Conservation (phyloP, 2,888 invertebrate genomes). For the Acanthopleura granulata region DNA sequence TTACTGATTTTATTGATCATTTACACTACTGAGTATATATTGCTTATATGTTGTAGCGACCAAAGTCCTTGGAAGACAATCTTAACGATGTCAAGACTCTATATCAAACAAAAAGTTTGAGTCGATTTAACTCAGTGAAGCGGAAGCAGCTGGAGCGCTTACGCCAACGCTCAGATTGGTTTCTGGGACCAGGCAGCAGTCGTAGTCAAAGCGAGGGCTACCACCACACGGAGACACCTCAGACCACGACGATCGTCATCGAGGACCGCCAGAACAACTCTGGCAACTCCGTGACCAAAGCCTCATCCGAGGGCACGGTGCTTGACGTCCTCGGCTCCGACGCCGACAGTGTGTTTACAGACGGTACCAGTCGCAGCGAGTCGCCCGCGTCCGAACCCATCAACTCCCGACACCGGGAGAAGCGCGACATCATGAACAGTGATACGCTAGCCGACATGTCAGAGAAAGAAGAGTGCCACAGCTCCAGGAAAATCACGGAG, state of each 20-base stretch:
- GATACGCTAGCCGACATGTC: slow-evolving; percentile 51
- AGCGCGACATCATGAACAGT: slow-evolving; percentile 56
- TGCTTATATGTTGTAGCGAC: slow-evolving; percentile 45
- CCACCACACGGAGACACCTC: slow-evolving; percentile 26
- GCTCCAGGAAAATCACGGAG: slow-evolving; percentile 29
- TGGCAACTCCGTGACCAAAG: slow-evolving; percentile 57
- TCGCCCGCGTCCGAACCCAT: slow-evolving; percentile 61
- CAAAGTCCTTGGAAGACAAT: slow-evolving; percentile 62
- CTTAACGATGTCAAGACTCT: slow-evolving; percentile 54
- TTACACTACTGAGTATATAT: not conserved
- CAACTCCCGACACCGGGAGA: slow-evolving; percentile 42
- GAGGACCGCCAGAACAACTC: slow-evolving; percentile 33
- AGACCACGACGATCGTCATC: slow-evolving; percentile 23
- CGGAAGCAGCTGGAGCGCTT: slow-evolving; percentile 93
- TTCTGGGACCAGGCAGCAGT: slow-evolving; percentile 73
- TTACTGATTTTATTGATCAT: not conserved
- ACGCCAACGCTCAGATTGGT: slow-evolving; percentile 98
- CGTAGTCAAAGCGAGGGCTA: slow-evolving; percentile 16
- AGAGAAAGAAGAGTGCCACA: slow-evolving; percentile 24
- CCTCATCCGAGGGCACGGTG: slow-evolving; percentile 59
- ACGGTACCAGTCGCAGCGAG: slow-evolving; percentile 58
- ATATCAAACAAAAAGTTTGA: slow-evolving; percentile 56
- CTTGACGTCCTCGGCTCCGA: slow-evolving; percentile 53
- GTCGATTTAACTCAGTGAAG: slow-evolving; percentile 67
- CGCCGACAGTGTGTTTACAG: slow-evolving; percentile 59